A percentile compares a stretch with the other conserved stretches of the same genome.
Evolutionary conservation across 37 sponge, comb jelly and placozoan species (phyloP).

Genomic region (Aplysina aerophoba): DNA sequence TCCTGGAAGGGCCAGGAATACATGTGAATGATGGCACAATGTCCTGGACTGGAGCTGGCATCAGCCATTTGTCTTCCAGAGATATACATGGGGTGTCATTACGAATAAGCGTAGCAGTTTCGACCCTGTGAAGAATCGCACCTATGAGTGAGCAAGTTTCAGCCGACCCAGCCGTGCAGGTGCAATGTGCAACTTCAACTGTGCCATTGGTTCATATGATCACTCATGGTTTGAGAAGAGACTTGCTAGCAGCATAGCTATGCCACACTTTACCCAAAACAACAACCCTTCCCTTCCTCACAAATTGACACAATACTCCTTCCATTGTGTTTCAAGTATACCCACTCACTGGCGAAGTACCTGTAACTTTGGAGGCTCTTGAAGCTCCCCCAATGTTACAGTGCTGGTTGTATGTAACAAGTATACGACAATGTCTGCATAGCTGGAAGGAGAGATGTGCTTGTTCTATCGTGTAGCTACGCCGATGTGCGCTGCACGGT

Average conservation of each 20-base stretch:
- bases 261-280: slow-evolving; percentile 49
- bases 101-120: slow-evolving; percentile 40
- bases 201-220: slow-evolving; percentile 14
- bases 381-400: too few relatives aligned
- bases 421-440: too few relatives aligned
- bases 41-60: slow-evolving; percentile 31
- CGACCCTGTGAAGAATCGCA: slow-evolving; percentile 54
- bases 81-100: slow-evolving; percentile 35
- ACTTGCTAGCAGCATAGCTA: slow-evolving; percentile 45
- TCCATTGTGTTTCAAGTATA: too few relatives aligned
- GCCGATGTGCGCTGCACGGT: too few relatives aligned
- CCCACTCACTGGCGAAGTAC: too few relatives aligned
- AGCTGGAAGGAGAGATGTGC: too few relatives aligned
- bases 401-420: too few relatives aligned
- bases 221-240: slow-evolving; percentile 54
- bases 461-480: too few relatives aligned
- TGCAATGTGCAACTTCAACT: slow-evolving; percentile 41
- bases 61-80: slow-evolving; percentile 45
- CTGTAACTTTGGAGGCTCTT: too few relatives aligned
- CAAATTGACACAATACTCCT: too few relatives aligned
- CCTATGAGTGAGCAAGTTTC: slow-evolving; percentile 55
- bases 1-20: neutral
- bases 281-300: slow-evolving; percentile 8
- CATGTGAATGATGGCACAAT: slow-evolving; percentile 16
- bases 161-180: slow-evolving; percentile 47